Conservation (phyloP, 2,888 invertebrate species). For the Tipula lateralis region DNA sequence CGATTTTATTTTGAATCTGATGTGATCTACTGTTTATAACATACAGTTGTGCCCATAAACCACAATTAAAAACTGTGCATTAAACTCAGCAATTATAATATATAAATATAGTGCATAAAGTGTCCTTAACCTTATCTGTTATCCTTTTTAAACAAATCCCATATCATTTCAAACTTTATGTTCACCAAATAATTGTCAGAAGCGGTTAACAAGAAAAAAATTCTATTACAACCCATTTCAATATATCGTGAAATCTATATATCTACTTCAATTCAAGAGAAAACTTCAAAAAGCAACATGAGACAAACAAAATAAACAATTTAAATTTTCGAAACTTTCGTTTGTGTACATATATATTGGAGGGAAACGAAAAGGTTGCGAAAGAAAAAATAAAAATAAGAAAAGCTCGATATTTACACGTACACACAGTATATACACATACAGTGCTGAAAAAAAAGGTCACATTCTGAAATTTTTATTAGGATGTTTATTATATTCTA, state of each 20-base stretch:
- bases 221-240: not conserved
- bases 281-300: not conserved
- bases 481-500: conserved; percentile 24
- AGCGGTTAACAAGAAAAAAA: not conserved
- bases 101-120: not conserved
- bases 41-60: no score
- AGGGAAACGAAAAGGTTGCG: not conserved
- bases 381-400: not conserved
- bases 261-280: not conserved
- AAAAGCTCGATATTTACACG: not conserved
- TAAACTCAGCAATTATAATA: not conserved
- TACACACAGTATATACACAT: not conserved
- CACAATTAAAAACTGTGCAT: not conserved
- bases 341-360: not conserved
- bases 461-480: conserved; percentile 19
- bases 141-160: not conserved
- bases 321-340: not conserved
- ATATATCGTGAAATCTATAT: not conserved
- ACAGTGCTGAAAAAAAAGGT: not conserved
- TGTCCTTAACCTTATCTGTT: not conserved
- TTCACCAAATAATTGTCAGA: not conserved
- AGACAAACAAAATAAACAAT: not conserved
- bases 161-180: not conserved
- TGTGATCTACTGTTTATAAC: no score
- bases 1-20: no score